Conservation (phyloP, 2,797 vertebrate genomes). For the Takifugu ocellatus region DNA sequence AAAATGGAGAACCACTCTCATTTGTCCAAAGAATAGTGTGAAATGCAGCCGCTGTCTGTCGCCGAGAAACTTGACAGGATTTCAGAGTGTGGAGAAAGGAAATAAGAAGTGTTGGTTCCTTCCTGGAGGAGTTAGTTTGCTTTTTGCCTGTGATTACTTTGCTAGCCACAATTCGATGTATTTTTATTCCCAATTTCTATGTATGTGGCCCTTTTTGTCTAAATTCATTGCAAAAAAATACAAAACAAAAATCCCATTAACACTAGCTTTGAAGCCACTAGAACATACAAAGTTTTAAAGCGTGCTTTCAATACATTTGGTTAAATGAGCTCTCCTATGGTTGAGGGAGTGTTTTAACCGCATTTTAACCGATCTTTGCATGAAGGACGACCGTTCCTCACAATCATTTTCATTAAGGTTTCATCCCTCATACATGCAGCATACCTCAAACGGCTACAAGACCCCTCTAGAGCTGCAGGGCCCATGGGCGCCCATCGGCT, state of each 20-base stretch:
- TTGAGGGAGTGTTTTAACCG: conserved; percentile 16
- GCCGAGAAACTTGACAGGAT: conserved; percentile 69
- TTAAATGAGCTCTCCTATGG: not conserved
- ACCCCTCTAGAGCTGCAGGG: conserved; percentile 30
- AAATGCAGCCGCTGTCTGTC: conserved; percentile 69
- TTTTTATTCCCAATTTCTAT: conserved; percentile 57
- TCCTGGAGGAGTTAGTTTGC: conserved; percentile 63
- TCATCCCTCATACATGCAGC: conserved; percentile 41
- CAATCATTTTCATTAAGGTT: conserved; percentile 52
- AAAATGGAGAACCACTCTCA: conserved; percentile 50
- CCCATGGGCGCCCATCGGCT: conserved; percentile 47
- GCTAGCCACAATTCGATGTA: conserved; percentile 54
- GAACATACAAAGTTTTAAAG: too few relatives aligned
- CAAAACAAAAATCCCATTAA: too few relatives aligned
- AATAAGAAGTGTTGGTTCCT: conserved; percentile 64
- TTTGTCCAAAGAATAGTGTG: conserved; percentile 63
- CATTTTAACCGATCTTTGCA: conserved; percentile 25
- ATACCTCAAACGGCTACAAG: conserved; percentile 49
- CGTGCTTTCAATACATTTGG: too few relatives aligned
- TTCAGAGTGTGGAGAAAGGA: conserved; percentile 70
- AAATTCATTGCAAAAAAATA: conserved; percentile 22
- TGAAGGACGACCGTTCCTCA: conserved; percentile 23
- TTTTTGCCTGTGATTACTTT: conserved; percentile 57
- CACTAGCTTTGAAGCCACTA: too few relatives aligned
- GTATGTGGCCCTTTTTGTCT: conserved; percentile 43